phyloP scores from a whole-genome alignment of 1,140 invertebrate species.

The Zophobas atratus region DNA sequence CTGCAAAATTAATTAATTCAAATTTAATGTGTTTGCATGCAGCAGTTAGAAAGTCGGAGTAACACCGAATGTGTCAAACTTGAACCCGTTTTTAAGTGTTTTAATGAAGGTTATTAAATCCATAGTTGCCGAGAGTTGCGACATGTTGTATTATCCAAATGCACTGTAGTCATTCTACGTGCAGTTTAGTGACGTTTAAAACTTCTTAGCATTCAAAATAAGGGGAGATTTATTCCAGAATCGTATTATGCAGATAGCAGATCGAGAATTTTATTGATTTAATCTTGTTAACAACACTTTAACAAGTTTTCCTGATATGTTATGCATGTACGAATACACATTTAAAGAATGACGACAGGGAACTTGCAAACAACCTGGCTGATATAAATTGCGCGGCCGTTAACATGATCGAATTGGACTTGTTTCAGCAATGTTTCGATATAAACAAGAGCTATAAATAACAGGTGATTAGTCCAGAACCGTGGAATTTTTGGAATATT shows the following conservation, averaged over 20 bases:
- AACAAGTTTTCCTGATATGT: constrained; percentile 11
- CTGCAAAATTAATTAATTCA: too few species aligned
- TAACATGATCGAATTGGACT: constrained; percentile 24
- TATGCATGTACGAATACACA: not conserved
- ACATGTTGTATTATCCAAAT: too few species aligned
- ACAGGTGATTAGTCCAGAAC: constrained; percentile 14
- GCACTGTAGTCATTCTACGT: too few species aligned
- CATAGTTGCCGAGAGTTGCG: too few species aligned
- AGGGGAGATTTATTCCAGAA: not conserved
- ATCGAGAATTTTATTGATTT: not conserved
- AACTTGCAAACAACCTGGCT: constrained; percentile 17
- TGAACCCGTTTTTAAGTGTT: too few species aligned
- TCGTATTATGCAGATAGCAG: not conserved
- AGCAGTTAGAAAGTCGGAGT: too few species aligned
- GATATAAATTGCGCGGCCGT: constrained; percentile 16
- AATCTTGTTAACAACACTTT: constrained; percentile 5
- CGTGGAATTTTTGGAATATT: constrained; percentile 35
- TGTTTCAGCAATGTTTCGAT: constrained; percentile 7
- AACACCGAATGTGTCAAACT: too few species aligned
- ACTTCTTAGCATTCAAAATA: too few species aligned
- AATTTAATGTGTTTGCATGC: too few species aligned
- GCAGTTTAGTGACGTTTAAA: too few species aligned
- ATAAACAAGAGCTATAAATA: constrained; percentile 29
- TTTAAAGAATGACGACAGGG: constrained; percentile 11
- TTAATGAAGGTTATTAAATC: too few species aligned